Percentiles rank a stretch among this genome's conserved stretches.
Evolutionary conservation across 2,113 vertebrate species (phyloP).

Genomic region (Pelecanus crispus): DNA sequence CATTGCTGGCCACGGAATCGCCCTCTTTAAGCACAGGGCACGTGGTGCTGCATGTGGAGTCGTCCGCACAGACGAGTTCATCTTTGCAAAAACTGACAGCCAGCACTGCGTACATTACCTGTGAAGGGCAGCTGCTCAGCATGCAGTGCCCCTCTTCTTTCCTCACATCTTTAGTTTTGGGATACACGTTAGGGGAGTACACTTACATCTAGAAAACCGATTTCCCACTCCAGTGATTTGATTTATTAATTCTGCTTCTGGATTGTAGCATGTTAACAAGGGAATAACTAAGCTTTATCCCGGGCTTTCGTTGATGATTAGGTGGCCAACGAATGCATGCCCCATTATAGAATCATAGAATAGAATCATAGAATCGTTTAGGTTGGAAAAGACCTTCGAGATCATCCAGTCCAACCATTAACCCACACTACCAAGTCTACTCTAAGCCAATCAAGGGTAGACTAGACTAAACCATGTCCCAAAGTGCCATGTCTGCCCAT

Average conservation of each 20-base stretch:
- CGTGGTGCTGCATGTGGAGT: neutral
- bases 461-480: no score
- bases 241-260: neutral
- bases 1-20: neutral
- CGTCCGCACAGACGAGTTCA: neutral
- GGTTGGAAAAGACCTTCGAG: no score
- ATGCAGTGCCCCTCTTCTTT: neutral
- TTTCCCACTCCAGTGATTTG: neutral
- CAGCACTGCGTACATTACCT: accelerated
- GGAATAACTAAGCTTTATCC: neutral
- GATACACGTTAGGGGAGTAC: neutral
- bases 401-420: no score
- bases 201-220: accelerated
- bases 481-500: no score
- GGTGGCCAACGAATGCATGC: neutral
- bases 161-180: neutral
- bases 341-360: no score
- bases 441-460: no score
- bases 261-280: neutral
- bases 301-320: neutral
- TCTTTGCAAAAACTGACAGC: neutral
- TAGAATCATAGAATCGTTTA: no score
- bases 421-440: no score
- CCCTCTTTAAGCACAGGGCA: neutral
- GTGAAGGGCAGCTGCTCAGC: neutral